Evolutionary conservation across 2,888 invertebrate genomes (phyloP).

Genomic region (Pherbina coryleti): DNA sequence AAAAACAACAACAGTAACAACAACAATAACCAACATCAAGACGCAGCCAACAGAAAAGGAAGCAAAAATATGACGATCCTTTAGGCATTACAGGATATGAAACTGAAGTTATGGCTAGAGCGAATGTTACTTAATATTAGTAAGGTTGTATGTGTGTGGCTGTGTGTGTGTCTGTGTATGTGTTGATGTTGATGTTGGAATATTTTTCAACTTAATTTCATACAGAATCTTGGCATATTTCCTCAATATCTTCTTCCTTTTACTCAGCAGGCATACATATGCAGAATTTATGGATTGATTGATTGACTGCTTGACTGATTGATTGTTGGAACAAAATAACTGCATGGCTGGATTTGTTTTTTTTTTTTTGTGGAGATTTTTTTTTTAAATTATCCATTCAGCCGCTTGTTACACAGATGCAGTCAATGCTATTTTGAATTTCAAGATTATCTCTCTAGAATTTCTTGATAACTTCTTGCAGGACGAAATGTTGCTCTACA

Average conservation of each 20-base stretch:
- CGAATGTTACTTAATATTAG: conserved; percentile 21
- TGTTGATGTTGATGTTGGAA: conserved; percentile 1
- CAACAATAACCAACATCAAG: not conserved
- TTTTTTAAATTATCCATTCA: not conserved
- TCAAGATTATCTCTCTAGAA: no score
- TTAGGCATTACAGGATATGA: conserved; percentile 30
- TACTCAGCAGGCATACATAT: not conserved
- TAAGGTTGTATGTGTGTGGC: conserved; percentile 24
- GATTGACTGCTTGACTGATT: conserved; percentile 49
- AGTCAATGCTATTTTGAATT: no score
- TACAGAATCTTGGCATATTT: conserved; percentile 5
- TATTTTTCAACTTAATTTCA: conserved; percentile 27
- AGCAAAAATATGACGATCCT: conserved; percentile 40
- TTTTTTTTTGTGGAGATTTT: not conserved
- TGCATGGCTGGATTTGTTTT: not conserved
- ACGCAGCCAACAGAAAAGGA: conserved; percentile 9
- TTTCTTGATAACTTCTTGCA: no score
- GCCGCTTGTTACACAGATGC: no score
- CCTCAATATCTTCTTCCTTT: not conserved
- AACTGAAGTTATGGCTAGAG: conserved; percentile 6
- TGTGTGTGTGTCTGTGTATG: conserved; percentile 22
- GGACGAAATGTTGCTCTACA: no score
- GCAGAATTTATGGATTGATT: not conserved
- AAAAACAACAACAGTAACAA: conserved; percentile 30
- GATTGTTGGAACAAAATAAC: not conserved